Evolutionary conservation across 1,140 invertebrate genomes (phyloP), one percentile per base, ranked within the genome.

Genomic region (Bradynema listronoti): DNA sequence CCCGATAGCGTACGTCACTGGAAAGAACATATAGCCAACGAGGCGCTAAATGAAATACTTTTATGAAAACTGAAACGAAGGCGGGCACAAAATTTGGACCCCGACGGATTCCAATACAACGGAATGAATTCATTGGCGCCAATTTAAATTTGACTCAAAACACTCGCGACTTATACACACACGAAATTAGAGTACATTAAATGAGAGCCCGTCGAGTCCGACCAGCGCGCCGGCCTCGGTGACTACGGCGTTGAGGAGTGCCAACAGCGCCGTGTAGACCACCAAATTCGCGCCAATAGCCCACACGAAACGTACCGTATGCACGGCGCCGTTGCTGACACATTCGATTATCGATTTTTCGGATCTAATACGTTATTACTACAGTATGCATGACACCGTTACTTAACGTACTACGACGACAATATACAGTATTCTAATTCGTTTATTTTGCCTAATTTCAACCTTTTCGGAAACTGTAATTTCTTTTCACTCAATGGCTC

Each of bases 211-310:
- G 6, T 67, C 27, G 34, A 67, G 45, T 5, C 87, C 89, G 14
- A 92, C 83, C 11, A 91, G 77, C 0, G 70, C 78, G 0, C 88
- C 89, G 47, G 87, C 79, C 87, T 89, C 95, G 9, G 81, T 83
- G 0, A 93, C 77, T 0, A 89, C 61, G 1, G 84, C 84, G 78
- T 94, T 89, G 0, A 90, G 56, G 73, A 93, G 90, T 0, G 86
- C 83, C 1, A 94, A 79, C 58, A 90, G 85, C 0, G 90, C 85
- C 0, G 95, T 83, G 74, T 92, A 93, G 0, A 90, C 90, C 7
- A 96, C 86, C 1, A 96, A 80, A 74, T 91, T 94, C 1, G 89
- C 89, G n/a, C 87, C 85, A 58, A 96, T 91, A 58, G 87, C 88
- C 1, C 87, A 81, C 87, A 82, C 3, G 93, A 84, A 5, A 94